A percentile compares a stretch with the other conserved stretches of the same genome.
phyloP scores from a whole-genome alignment of 1,140 invertebrate genomes.

The Trichogramma pretiosum region DNA sequence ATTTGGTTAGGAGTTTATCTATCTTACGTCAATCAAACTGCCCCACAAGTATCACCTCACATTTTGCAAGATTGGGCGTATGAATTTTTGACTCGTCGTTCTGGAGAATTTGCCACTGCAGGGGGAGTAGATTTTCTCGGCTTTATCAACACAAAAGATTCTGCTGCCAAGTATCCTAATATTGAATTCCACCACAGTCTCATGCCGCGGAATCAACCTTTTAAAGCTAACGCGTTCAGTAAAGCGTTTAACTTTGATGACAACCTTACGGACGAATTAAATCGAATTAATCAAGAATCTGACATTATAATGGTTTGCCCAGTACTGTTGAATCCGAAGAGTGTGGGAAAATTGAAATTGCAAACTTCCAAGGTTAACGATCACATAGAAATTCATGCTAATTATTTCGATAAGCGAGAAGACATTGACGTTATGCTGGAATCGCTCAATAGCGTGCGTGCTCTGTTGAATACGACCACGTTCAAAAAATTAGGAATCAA shows the following conservation, averaged over 20 bases:
- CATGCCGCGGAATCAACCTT: conserved; percentile 15
- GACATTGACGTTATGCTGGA: conserved; percentile 41
- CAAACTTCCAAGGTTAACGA: conserved; percentile 51
- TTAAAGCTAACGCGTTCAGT: conserved; percentile 3
- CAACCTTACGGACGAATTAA: conserved; percentile 20
- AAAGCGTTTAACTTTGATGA: conserved; percentile 18
- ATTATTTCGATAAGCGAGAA: conserved; percentile 50
- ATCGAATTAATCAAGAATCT: conserved; percentile 16
- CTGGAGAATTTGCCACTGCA: conserved; percentile 18
- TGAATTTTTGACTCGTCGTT: conserved; percentile 28
- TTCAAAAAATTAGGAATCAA: conserved; percentile 27
- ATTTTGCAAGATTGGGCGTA: conserved; percentile 23
- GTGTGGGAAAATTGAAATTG: conserved; percentile 48
- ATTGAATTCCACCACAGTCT: conserved; percentile 26
- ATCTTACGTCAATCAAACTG: conserved; percentile 34
- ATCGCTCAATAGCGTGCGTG: conserved; percentile 19
- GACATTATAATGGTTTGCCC: conserved; percentile 32
- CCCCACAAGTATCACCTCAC: conserved; percentile 39
- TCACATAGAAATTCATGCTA: conserved; percentile 60
- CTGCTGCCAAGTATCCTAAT: conserved; percentile 31
- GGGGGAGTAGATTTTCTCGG: conserved; percentile 22
- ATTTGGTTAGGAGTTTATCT: conserved; percentile 32
- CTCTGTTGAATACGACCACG: conserved; percentile 23
- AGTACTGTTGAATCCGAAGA: conserved; percentile 46
- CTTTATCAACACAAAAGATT: conserved; percentile 30